These are phyloP conservation scores for Halcyon badia DNA, from an alignment of 2,797 vertebrate genomes.

Conservation along the genomic window DNA sequence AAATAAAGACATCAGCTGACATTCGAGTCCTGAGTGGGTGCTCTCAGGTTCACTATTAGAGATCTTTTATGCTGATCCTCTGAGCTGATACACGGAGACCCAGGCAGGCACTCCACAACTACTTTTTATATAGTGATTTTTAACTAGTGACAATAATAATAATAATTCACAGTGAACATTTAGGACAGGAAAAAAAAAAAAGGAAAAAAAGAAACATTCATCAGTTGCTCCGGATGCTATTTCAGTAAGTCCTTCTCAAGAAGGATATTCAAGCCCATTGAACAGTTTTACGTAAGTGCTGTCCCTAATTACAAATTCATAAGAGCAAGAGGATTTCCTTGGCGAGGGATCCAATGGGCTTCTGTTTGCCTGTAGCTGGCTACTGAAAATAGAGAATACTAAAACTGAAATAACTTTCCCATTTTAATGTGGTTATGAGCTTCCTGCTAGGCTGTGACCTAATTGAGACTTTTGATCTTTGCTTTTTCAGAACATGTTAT, in stretches of 20 bases:
- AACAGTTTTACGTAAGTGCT: neutral
- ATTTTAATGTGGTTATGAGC: slow-evolving; percentile 84
- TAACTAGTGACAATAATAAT: neutral
- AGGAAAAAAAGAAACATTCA: neutral
- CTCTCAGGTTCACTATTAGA: neutral
- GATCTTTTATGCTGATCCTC: neutral
- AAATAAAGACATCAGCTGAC: slow-evolving; percentile 28
- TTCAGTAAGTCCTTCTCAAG: slow-evolving; percentile 9
- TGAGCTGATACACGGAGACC: neutral
- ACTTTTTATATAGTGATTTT: neutral
- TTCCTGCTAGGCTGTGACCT: slow-evolving; percentile 84
- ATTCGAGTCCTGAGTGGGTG: neutral
- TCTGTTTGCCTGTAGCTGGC: slow-evolving; percentile 63
- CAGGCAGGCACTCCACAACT: neutral
- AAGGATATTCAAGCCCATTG: neutral
- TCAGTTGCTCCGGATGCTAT: neutral
- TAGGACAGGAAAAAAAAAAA: neutral
- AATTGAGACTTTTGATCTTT: slow-evolving; percentile 86
- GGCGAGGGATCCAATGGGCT: slow-evolving; percentile 18
- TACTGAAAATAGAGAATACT: slow-evolving; percentile 62
- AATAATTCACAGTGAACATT: neutral
- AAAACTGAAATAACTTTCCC: slow-evolving; percentile 81
- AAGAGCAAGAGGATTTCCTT: slow-evolving; percentile 47
- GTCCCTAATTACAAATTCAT: slow-evolving; percentile 44
- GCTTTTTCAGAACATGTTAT: slow-evolving; percentile 77